Conservation (phyloP, 2,797 vertebrate species). For the Neomorphus geoffroyi region DNA sequence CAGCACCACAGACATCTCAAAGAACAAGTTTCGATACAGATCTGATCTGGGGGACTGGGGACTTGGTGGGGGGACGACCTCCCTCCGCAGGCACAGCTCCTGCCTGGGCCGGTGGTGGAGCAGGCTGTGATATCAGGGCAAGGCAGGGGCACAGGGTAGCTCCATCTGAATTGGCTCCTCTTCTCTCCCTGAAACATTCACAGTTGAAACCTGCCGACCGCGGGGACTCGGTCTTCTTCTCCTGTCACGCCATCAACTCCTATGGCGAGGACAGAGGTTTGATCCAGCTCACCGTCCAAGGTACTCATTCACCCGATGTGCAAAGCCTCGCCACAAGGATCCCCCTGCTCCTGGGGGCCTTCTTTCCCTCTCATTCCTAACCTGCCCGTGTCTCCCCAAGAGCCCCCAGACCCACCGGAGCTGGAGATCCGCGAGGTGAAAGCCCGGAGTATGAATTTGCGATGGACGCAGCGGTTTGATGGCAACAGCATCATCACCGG, state of each 20-base stretch:
- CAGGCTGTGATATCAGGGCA: not conserved
- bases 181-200: not conserved
- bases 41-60: not conserved
- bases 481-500: constrained; percentile 98
- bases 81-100: not conserved
- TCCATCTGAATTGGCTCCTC: not conserved
- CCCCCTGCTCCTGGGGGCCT: not conserved
- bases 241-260: constrained; percentile 97
- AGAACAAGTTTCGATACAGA: too few species aligned
- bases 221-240: constrained; percentile 97
- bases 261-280: constrained; percentile 95
- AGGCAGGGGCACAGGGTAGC: fast-evolving
- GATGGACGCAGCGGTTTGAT: constrained; percentile 97
- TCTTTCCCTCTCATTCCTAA: not conserved
- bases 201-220: constrained; percentile 96
- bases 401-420: constrained; percentile 95
- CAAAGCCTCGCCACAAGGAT: fast-evolving
- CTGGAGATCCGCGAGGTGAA: constrained; percentile 96
- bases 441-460: constrained; percentile 96
- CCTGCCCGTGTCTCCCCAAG: constrained; percentile 59
- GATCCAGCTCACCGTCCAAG: constrained; percentile 98
- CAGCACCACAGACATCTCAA: not conserved
- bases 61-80: not conserved
- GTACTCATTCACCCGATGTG: constrained; percentile 40
- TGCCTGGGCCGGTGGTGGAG: fast-evolving